These are phyloP conservation scores for Aphelinus certus DNA, from an alignment of 1,140 invertebrate species.

Conservation along the genomic window DNA sequence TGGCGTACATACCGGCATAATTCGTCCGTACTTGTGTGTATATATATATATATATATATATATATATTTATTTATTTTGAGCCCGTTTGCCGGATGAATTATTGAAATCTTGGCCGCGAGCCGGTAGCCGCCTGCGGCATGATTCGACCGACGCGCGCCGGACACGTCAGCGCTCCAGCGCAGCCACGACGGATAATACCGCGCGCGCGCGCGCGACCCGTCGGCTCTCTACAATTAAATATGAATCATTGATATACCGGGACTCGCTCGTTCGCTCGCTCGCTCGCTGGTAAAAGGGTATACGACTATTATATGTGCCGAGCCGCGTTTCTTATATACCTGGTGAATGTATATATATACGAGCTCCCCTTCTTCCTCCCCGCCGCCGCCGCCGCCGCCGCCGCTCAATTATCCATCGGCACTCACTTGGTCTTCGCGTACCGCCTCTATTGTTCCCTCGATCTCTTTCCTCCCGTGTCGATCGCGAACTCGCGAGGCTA, in stretches of 20 bases:
- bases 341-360: conserved; percentile 35
- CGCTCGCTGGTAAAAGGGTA: conserved; percentile 27
- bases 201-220: background rate
- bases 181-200: conserved; percentile 22
- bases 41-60: conserved; percentile 3
- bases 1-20: too few species aligned
- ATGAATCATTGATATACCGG: conserved; percentile 41
- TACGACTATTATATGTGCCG: conserved; percentile 18
- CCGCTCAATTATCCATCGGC: conserved; percentile 18
- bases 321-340: background rate
- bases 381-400: background rate
- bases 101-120: conserved; percentile 18
- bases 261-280: background rate
- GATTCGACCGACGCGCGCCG: conserved; percentile 15
- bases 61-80: too few species aligned
- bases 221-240: conserved; percentile 42
- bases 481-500: background rate
- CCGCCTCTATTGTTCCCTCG: too few species aligned
- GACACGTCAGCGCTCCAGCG: conserved; percentile 30
- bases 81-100: conserved; percentile 15
- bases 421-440: too few species aligned
- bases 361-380: background rate
- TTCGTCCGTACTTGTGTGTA: background rate
- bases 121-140: conserved; percentile 7
- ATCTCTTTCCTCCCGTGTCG: conserved; percentile 19